Conservation (phyloP, 2,113 vertebrate genomes). For the Odocoileus hemionus region DNA sequence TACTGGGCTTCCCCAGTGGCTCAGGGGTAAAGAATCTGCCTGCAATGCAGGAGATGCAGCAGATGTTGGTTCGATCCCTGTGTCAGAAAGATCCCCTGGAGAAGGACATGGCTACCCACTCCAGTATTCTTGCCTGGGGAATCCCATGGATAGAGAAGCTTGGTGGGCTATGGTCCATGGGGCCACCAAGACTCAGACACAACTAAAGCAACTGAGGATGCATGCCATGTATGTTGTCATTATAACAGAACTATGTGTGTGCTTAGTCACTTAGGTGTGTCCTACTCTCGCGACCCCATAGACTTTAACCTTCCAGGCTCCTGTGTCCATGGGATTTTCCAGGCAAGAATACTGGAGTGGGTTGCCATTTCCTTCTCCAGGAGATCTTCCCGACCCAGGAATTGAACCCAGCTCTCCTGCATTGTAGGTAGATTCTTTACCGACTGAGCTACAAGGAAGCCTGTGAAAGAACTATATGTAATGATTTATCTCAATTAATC, state of each 20-base stretch:
- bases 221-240: background rate
- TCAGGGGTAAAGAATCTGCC: background rate
- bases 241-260: background rate
- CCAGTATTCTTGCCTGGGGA: background rate
- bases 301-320: background rate
- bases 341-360: background rate
- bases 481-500: background rate
- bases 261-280: background rate
- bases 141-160: background rate
- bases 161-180: background rate
- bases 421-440: background rate
- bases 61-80: background rate
- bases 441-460: background rate
- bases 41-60: background rate
- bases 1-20: background rate
- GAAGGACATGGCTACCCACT: background rate
- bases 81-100: background rate
- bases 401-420: background rate
- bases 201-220: background rate
- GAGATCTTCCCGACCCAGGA: background rate
- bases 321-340: background rate
- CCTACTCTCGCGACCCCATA: background rate
- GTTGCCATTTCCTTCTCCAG: background rate
- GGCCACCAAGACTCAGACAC: background rate
- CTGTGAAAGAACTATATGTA: background rate